These are phyloP conservation scores for Andrena camellia DNA, from an alignment of 2,888 invertebrate genomes.

Conservation along the genomic window DNA sequence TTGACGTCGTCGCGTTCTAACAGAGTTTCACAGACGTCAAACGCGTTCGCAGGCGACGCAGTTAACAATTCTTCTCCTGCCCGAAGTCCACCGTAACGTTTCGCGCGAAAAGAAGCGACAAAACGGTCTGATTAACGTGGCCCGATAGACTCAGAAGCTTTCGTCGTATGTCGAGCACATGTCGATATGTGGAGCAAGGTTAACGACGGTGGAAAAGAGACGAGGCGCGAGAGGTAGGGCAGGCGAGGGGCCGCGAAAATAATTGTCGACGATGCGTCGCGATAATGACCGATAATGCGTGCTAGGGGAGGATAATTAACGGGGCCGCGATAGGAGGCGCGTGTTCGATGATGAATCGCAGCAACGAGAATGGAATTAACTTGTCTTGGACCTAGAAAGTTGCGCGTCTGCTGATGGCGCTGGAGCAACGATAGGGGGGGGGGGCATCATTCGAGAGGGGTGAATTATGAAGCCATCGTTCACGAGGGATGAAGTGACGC, in stretches of 20 bases:
- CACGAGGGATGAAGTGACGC: not conserved
- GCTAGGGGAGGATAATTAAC: constrained; percentile 19
- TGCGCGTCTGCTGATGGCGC: not conserved
- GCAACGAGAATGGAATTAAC: constrained; percentile 13
- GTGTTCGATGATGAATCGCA: constrained; percentile 11
- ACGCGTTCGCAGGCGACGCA: not conserved
- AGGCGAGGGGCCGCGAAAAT: constrained; percentile 4
- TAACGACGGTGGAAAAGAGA: not conserved
- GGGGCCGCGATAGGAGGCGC: not conserved
- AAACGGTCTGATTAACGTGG: constrained; percentile 27
- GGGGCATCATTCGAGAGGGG: not conserved
- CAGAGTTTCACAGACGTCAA: too few species aligned
- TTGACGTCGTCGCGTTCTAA: too few species aligned
- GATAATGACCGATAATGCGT: constrained; percentile 14
- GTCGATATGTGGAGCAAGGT: too few species aligned
- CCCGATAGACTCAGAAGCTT: constrained; percentile 2
- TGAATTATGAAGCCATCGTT: not conserved
- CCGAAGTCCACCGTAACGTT: not conserved
- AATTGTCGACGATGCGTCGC: constrained; percentile 10
- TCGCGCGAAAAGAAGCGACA: not conserved
- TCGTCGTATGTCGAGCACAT: not conserved
- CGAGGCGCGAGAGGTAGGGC: not conserved
- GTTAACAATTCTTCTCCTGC: not conserved
- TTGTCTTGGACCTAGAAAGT: constrained; percentile 26
- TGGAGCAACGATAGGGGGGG: not conserved